phyloP scores from a whole-genome alignment of 2,888 invertebrate genomes.

The Stenoptilia bipunctidactyla region DNA sequence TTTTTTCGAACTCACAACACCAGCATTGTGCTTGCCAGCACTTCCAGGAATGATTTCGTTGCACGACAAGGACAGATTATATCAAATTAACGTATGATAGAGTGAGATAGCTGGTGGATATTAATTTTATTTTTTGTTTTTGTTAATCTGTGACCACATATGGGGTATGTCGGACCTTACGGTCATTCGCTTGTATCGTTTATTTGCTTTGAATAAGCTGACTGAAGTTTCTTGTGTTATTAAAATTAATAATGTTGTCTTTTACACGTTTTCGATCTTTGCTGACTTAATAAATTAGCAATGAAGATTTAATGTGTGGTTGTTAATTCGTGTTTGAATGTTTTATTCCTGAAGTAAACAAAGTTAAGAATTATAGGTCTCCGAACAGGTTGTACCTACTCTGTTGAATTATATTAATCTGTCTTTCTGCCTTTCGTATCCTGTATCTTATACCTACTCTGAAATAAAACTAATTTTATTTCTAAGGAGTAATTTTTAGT shows the following conservation, averaged over 20 bases:
- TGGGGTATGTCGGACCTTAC: constrained; percentile 64
- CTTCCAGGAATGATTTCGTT: constrained; percentile 68
- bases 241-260: constrained; percentile 56
- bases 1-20: constrained; percentile 57
- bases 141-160: constrained; percentile 67
- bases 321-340: no score
- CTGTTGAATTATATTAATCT: no score
- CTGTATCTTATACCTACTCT: no score
- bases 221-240: constrained; percentile 36
- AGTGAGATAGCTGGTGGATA: constrained; percentile 30
- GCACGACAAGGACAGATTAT: constrained; percentile 24
- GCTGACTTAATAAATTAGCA: no score
- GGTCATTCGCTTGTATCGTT: constrained; percentile 46
- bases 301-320: no score
- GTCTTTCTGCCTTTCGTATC: no score
- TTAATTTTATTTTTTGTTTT: constrained; percentile 63
- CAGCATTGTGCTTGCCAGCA: constrained; percentile 59
- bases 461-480: no score
- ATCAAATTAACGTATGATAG: constrained; percentile 12
- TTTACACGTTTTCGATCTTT: constrained; percentile 21
- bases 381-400: no score
- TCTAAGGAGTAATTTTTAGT: no score
- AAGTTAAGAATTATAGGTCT: no score
- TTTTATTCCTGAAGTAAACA: no score
- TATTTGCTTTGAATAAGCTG: constrained; percentile 31